These are phyloP conservation scores for Dermatemys mawii DNA, from an alignment of 2,113 vertebrate genomes.

Conservation along the genomic window DNA sequence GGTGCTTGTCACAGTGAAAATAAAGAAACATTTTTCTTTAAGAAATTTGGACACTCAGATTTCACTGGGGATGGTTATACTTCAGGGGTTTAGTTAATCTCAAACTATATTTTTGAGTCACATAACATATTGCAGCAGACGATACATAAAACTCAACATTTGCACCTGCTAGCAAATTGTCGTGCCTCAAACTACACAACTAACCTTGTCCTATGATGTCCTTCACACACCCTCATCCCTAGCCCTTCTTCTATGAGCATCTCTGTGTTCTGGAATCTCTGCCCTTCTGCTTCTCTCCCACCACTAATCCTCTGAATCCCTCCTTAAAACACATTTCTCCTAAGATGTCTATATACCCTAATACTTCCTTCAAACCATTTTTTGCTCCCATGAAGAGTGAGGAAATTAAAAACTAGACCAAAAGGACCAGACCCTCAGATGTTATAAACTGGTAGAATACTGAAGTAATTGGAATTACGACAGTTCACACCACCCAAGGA, in stretches of 20 bases:
- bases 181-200: accelerated
- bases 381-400: background rate
- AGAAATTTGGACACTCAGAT: accelerated
- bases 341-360: background rate
- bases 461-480: background rate
- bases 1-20: background rate
- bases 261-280: background rate
- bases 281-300: background rate
- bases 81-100: background rate
- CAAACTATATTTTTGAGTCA: background rate
- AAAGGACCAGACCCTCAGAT: background rate
- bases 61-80: background rate
- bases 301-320: background rate
- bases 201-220: background rate
- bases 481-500: background rate
- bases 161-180: background rate
- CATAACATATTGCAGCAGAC: too few species aligned
- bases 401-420: background rate
- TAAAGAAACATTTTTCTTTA: background rate
- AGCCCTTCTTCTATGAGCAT: background rate
- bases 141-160: background rate
- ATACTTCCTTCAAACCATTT: background rate
- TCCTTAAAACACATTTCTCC: background rate
- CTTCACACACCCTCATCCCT: background rate
- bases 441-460: background rate